Conservation (phyloP, 2,888 invertebrate species). For the Emmelina monodactyla region DNA sequence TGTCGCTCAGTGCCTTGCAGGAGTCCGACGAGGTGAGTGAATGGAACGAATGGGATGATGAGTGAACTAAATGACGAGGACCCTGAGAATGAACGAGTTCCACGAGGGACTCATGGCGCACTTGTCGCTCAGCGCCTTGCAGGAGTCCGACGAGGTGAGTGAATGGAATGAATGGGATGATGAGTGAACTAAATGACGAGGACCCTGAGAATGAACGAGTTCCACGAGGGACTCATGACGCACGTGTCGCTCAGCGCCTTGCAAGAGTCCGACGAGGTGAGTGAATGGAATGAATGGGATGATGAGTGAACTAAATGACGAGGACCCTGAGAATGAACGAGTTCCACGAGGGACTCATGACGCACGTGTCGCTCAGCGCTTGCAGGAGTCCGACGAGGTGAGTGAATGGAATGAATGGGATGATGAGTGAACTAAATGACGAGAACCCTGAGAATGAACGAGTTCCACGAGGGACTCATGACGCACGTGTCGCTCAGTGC, state of each 20-base stretch:
- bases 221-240: slow-evolving; percentile 82
- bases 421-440: too few relatives aligned
- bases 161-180: too few relatives aligned
- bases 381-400: slow-evolving; percentile 80
- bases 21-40: slow-evolving; percentile 78
- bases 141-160: slow-evolving; percentile 78
- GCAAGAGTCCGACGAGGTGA: slow-evolving; percentile 78
- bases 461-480: slow-evolving; percentile 84
- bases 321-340: slow-evolving; percentile 78
- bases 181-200: too few relatives aligned
- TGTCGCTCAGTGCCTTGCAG: slow-evolving; percentile 82
- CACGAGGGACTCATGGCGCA: slow-evolving; percentile 83
- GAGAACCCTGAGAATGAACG: slow-evolving; percentile 79
- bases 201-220: slow-evolving; percentile 79
- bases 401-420: too few relatives aligned
- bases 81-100: slow-evolving; percentile 81
- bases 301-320: too few relatives aligned
- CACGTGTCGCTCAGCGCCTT: slow-evolving; percentile 84
- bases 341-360: slow-evolving; percentile 84
- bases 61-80: too few relatives aligned
- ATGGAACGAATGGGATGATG: too few relatives aligned
- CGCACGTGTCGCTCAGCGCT: slow-evolving; percentile 82
- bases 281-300: too few relatives aligned
- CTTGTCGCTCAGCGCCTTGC: slow-evolving; percentile 81
- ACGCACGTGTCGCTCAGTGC: slow-evolving; percentile 82